phyloP scores from a whole-genome alignment of 2,113 vertebrate species.

The Tylochromis polylepis region DNA sequence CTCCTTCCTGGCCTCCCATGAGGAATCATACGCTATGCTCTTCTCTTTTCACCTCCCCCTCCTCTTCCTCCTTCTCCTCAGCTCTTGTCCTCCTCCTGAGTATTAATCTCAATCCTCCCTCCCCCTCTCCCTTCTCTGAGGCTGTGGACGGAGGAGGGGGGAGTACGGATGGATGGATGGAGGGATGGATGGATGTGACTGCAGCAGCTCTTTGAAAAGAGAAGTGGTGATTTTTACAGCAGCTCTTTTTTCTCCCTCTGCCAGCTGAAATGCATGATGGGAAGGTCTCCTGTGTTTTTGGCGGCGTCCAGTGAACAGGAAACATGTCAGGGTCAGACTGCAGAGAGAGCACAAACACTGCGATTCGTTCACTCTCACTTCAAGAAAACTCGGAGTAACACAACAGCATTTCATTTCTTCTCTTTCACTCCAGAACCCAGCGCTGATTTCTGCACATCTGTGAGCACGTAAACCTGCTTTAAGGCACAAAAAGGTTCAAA shows the following conservation, averaged over 20 bases:
- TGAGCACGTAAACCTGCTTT: background rate
- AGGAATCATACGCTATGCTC: constrained; percentile 46
- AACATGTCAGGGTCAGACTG: constrained; percentile 43
- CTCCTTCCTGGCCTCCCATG: constrained; percentile 16
- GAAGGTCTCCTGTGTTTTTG: constrained; percentile 52
- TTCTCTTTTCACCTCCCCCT: constrained; percentile 29
- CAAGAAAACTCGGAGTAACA: background rate
- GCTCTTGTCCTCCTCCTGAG: constrained; percentile 1
- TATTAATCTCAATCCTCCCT: constrained; percentile 20
- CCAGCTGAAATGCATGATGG: constrained; percentile 53
- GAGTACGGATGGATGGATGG: background rate
- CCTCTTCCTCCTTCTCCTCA: background rate
- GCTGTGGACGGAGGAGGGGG: background rate
- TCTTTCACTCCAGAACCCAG: background rate
- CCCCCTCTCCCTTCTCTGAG: background rate
- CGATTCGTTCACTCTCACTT: background rate
- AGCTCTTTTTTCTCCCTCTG: background rate
- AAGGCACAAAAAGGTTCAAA: background rate
- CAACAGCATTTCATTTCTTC: background rate
- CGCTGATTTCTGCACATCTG: background rate
- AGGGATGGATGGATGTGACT: constrained; percentile 22
- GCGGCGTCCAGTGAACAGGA: constrained; percentile 40
- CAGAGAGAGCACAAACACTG: constrained; percentile 16
- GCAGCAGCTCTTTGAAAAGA: constrained; percentile 25
- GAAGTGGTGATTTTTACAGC: constrained; percentile 27